phyloP scores from a whole-genome alignment of 2,888 invertebrate species.

The Vandiemenella viatica region DNA sequence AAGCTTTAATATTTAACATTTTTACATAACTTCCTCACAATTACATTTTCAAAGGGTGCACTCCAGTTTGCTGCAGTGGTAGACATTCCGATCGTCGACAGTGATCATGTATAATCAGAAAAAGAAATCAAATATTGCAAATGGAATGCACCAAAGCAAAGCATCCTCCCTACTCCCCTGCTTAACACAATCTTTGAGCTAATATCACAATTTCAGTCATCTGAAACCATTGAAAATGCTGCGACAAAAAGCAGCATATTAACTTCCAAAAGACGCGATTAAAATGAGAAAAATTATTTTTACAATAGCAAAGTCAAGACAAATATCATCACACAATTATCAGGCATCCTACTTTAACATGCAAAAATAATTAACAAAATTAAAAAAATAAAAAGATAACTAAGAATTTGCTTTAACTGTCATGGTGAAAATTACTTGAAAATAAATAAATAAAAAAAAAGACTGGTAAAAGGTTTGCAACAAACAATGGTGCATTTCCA shows the following conservation, averaged over 20 bases:
- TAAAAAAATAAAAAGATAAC: too few relatives aligned
- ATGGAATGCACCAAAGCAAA: constrained; percentile 12
- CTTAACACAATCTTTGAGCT: constrained; percentile 15
- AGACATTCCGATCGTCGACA: background rate
- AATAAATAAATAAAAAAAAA: too few relatives aligned
- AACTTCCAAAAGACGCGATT: background rate
- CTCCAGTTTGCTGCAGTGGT: constrained; percentile 6
- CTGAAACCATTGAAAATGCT: background rate
- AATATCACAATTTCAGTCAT: background rate
- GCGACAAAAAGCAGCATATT: background rate
- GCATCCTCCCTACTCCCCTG: constrained; percentile 18
- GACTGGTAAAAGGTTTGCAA: constrained; percentile 10
- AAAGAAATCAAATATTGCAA: constrained; percentile 3
- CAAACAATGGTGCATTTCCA: constrained; percentile 15
- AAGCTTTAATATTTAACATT: constrained; percentile 16
- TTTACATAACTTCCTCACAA: constrained; percentile 16
- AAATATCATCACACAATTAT: background rate
- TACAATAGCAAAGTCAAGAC: background rate
- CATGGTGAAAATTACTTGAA: constrained; percentile 7
- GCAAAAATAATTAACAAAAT: background rate
- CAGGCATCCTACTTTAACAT: background rate
- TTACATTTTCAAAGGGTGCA: constrained; percentile 15
- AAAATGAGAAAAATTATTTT: background rate
- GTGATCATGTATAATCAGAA: background rate
- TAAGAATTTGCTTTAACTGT: too few relatives aligned